Conservation (phyloP, 1,140 invertebrate species). For the Octopus bimaculoides region DNA sequence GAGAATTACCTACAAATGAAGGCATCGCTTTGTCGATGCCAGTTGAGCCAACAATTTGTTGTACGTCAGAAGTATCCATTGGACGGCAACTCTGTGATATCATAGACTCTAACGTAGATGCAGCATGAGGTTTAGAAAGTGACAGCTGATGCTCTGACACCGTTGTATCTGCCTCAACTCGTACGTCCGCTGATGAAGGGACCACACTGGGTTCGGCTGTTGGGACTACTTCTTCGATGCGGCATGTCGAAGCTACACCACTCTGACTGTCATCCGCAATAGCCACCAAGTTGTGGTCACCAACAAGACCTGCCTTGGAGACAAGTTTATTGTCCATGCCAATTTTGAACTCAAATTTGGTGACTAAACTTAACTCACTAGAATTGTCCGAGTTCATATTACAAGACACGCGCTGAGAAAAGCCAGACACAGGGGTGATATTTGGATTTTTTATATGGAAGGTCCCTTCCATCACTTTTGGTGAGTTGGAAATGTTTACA, state of each 20-base stretch:
- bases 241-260: neutral
- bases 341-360: slow-evolving; percentile 6
- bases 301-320: neutral
- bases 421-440: neutral
- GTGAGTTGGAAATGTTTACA: neutral
- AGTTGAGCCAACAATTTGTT: neutral
- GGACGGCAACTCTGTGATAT: neutral
- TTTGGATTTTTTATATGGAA: neutral
- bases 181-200: neutral
- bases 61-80: neutral
- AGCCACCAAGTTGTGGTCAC: neutral
- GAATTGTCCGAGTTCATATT: slow-evolving; percentile 5
- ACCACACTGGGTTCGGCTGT: neutral
- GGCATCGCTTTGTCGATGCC: neutral
- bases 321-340: slow-evolving; percentile 6
- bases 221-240: neutral
- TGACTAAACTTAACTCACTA: slow-evolving; percentile 4
- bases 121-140: neutral
- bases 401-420: slow-evolving; percentile 1
- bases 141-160: neutral
- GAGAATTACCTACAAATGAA: neutral
- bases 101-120: neutral
- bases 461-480: slow-evolving; percentile 8
- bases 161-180: neutral
- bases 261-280: neutral